Evolutionary conservation across 2,113 vertebrate species (phyloP).

Genomic region (Meleagris gallopavo): DNA sequence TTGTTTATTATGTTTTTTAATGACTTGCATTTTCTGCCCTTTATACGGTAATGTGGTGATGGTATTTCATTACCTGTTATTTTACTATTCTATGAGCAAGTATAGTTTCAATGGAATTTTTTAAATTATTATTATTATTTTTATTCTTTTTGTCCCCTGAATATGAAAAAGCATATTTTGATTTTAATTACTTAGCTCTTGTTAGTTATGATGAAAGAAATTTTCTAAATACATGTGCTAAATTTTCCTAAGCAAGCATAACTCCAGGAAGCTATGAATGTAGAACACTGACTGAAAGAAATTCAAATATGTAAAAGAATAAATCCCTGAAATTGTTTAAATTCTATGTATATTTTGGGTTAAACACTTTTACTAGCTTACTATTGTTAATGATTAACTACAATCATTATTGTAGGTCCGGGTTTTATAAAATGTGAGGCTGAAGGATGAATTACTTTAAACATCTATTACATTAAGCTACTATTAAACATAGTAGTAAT

Average conservation of each 20-base stretch:
- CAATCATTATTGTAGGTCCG: constrained; percentile 36
- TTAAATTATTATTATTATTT: background rate
- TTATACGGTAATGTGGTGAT: background rate
- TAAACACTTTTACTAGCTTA: constrained; percentile 54
- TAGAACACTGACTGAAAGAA: constrained; percentile 58
- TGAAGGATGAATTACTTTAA: background rate
- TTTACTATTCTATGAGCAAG: background rate
- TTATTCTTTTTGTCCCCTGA: background rate
- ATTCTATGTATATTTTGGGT: constrained; percentile 55
- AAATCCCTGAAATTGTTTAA: constrained; percentile 18
- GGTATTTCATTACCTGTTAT: background rate
- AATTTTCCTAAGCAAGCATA: constrained; percentile 56
- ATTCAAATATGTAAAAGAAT: constrained; percentile 19
- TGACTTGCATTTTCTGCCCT: background rate
- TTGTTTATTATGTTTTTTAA: background rate
- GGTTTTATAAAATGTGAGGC: background rate
- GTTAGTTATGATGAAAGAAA: constrained; percentile 46
- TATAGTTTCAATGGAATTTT: background rate
- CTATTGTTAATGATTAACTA: constrained; percentile 56
- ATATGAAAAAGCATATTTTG: constrained; percentile 39
- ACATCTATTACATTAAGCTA: background rate
- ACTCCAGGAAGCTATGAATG: constrained; percentile 29
- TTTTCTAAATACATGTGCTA: constrained; percentile 28
- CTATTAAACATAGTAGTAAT: constrained; percentile 46
- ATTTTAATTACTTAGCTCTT: constrained; percentile 58